Percentiles rank a stretch among this genome's conserved stretches.
phyloP scores from a whole-genome alignment of 2,888 invertebrate genomes.

The Drosophila testacea region DNA sequence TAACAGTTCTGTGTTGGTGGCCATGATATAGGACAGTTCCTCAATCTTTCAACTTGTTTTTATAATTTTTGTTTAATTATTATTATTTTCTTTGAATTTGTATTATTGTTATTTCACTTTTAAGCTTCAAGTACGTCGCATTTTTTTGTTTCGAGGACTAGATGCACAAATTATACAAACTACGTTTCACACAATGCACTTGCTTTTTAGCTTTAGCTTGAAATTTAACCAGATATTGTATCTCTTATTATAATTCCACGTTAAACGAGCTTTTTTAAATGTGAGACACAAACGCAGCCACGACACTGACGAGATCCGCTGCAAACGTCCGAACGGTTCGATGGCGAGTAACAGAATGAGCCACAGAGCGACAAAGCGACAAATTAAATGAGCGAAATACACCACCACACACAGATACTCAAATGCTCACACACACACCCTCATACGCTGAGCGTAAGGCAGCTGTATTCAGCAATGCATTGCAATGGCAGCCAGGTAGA shows the following conservation, averaged over 20 bases:
- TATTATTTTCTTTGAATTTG: conserved; percentile 8
- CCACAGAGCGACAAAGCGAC: conserved; percentile 41
- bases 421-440: conserved; percentile 9
- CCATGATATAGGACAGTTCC: conserved; percentile 63
- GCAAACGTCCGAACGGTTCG: conserved; percentile 73
- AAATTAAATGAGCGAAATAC: conserved; percentile 53
- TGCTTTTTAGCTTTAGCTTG: neutral
- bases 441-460: conserved; percentile 11
- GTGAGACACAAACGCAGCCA: conserved; percentile 42
- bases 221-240: conserved; percentile 5
- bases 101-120: conserved; percentile 14
- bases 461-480: conserved; percentile 60
- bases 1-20: conserved; percentile 84
- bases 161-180: neutral
- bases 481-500: conserved; percentile 55
- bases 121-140: conserved; percentile 48
- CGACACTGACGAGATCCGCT: conserved; percentile 42
- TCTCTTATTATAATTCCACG: conserved; percentile 12
- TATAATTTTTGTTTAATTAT: conserved; percentile 8
- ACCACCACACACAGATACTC: conserved; percentile 9
- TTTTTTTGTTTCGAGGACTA: conserved; percentile 44
- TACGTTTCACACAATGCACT: conserved; percentile 6
- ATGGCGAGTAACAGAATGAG: conserved; percentile 81
- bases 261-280: conserved; percentile 9
- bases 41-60: conserved; percentile 17